phyloP scores from a whole-genome alignment of 1,140 invertebrate genomes.

The Branchinecta lindahli region DNA sequence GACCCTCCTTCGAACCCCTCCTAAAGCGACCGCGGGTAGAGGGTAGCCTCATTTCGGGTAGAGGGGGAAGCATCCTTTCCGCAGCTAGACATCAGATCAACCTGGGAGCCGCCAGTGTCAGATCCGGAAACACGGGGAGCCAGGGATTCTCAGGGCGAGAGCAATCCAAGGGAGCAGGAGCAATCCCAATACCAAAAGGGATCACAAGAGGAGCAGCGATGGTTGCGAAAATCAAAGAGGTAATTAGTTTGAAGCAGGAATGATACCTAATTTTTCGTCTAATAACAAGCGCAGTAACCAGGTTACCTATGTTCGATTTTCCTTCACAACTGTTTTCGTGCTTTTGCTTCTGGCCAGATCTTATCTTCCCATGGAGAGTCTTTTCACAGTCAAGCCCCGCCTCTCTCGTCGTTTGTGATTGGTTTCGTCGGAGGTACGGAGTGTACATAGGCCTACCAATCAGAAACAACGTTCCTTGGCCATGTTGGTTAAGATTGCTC shows the following conservation, averaged over 20 bases:
- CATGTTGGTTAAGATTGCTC: too few species aligned
- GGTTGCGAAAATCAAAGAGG: neutral
- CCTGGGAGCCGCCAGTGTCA: neutral
- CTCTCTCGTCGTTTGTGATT: too few species aligned
- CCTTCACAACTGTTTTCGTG: too few species aligned
- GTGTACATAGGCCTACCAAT: too few species aligned
- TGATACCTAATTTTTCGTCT: too few species aligned
- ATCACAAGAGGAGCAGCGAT: neutral
- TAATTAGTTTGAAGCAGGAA: neutral
- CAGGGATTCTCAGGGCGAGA: neutral
- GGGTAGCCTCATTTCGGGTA: neutral
- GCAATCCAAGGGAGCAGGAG: neutral
- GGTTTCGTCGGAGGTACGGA: too few species aligned
- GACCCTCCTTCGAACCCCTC: neutral
- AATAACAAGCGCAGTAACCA: too few species aligned
- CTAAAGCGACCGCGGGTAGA: neutral
- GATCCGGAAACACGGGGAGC: neutral
- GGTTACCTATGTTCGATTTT: too few species aligned
- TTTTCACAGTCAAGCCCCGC: too few species aligned
- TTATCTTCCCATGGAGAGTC: too few species aligned
- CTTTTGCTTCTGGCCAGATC: too few species aligned
- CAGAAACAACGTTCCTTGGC: too few species aligned
- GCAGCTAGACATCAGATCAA: neutral
- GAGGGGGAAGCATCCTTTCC: neutral
- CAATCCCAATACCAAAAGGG: neutral